phyloP scores from a whole-genome alignment of 1,140 invertebrate genomes.

The Nasonia vitripennis region DNA sequence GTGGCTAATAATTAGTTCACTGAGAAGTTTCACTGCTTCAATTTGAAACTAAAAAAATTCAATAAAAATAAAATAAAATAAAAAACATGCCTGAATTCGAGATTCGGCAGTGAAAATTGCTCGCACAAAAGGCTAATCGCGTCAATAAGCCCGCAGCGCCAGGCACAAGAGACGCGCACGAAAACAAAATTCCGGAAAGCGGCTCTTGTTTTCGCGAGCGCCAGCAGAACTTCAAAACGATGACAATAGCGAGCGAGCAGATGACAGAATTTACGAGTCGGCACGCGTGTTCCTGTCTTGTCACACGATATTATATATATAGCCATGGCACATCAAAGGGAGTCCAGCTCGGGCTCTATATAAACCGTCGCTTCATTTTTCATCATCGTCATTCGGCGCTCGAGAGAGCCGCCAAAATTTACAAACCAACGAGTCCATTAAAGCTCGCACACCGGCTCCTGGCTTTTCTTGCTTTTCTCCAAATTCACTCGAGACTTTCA shows the following conservation, averaged over 20 bases:
- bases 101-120: no score
- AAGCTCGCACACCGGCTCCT: neutral
- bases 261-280: constrained; percentile 16
- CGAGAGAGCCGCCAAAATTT: neutral
- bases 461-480: neutral
- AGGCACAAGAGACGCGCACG: no score
- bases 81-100: no score
- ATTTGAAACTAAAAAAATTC: no score
- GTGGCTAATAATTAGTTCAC: no score
- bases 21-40: no score
- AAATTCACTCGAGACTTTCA: constrained; percentile 31
- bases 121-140: neutral
- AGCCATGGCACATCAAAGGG: neutral
- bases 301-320: neutral
- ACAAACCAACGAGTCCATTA: constrained; percentile 42
- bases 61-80: no score
- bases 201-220: neutral
- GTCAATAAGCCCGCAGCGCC: no score
- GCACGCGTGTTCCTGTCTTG: neutral
- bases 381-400: constrained; percentile 23
- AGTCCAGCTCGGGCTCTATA: neutral
- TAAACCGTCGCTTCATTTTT: constrained; percentile 32
- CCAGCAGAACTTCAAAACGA: neutral
- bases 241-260: neutral
- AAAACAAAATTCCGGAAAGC: neutral